Evolutionary conservation across 1,140 invertebrate genomes (phyloP).

Genomic region (Bacillus rossius): DNA sequence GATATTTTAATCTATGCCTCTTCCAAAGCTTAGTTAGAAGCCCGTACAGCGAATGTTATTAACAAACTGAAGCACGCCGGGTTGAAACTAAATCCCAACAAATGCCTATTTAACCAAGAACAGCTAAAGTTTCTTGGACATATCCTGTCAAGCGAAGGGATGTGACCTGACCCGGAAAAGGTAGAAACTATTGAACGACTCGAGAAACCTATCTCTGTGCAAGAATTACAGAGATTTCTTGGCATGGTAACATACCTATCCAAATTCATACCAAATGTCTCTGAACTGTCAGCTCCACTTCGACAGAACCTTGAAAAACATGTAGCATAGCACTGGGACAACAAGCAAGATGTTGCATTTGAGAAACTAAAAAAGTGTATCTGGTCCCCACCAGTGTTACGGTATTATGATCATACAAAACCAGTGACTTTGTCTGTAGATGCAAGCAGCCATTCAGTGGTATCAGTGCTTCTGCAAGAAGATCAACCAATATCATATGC

Average conservation of each 20-base stretch:
- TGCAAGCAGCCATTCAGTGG: conserved; percentile 26
- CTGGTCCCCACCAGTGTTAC: conserved; percentile 11
- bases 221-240: conserved; percentile 24
- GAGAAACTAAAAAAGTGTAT: not conserved
- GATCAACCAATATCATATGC: conserved; percentile 29
- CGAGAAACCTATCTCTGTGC: conserved; percentile 17
- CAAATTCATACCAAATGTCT: conserved; percentile 27
- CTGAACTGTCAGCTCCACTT: conserved; percentile 23
- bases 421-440: conserved; percentile 11
- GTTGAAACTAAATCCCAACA: conserved; percentile 16
- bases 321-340: conserved; percentile 7
- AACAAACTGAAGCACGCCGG: conserved; percentile 5
- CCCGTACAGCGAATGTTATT: conserved; percentile 3
- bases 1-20: too few species aligned
- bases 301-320: conserved; percentile 23
- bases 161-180: not conserved
- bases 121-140: conserved; percentile 9
- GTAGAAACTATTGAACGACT: conserved; percentile 20
- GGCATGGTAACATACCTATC: conserved; percentile 30
- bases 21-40: not conserved
- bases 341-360: too few species aligned
- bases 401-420: conserved; percentile 24
- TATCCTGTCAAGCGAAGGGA: not conserved
- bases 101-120: conserved; percentile 15
- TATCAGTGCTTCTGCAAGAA: conserved; percentile 32